Conservation (phyloP, 2,113 vertebrate genomes). For the Crotophaga sulcirostris region DNA sequence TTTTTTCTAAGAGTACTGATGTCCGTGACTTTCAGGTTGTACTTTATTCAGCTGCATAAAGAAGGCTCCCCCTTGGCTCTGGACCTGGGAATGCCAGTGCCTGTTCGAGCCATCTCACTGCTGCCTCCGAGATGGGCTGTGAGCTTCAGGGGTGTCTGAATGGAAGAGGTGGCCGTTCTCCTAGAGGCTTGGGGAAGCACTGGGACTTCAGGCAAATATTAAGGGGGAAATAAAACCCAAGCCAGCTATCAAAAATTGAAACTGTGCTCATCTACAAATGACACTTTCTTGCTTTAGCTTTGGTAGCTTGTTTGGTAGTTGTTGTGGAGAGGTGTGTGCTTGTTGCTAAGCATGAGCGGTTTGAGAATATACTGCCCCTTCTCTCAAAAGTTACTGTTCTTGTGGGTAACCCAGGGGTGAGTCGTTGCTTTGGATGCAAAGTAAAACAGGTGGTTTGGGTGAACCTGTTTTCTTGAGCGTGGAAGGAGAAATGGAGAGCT, state of each 20-base stretch:
- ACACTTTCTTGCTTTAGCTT: neutral
- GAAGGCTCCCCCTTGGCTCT: neutral
- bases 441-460: neutral
- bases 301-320: too few relatives aligned
- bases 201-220: neutral
- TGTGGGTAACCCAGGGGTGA: accelerated
- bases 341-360: accelerated
- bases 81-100: neutral
- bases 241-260: neutral
- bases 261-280: neutral
- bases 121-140: neutral
- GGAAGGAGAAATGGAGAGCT: neutral
- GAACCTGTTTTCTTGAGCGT: neutral
- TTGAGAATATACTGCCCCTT: neutral
- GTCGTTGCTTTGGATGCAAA: neutral
- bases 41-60: neutral
- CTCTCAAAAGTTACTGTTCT: neutral
- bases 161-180: neutral
- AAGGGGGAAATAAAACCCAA: neutral
- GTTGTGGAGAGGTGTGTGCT: neutral
- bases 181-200: neutral
- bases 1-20: neutral
- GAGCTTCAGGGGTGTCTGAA: neutral
- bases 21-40: neutral
- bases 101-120: neutral